Conservation (phyloP, 1,140 invertebrate species). For the Drosophila ohnishii region DNA sequence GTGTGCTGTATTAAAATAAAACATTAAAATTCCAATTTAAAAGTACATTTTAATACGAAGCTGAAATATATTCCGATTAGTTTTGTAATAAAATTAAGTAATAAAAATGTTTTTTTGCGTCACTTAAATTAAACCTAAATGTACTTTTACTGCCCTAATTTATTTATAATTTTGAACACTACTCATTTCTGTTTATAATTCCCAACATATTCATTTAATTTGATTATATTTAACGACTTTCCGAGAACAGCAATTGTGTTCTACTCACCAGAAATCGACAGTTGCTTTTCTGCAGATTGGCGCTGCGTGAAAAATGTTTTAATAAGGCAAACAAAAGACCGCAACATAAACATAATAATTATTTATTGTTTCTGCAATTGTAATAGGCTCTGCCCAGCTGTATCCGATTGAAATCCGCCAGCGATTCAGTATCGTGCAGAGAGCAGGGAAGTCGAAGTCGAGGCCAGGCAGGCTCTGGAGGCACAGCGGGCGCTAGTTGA, state of each 20-base stretch:
- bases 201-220: not conserved
- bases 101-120: not conserved
- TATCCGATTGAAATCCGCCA: constrained; percentile 33
- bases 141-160: not conserved
- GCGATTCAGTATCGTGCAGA: constrained; percentile 49
- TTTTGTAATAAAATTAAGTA: not conserved
- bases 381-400: constrained; percentile 37
- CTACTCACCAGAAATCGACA: constrained; percentile 2
- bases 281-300: constrained; percentile 12
- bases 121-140: too few relatives aligned
- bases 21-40: too few relatives aligned
- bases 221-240: constrained; percentile 11
- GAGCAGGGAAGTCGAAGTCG: constrained; percentile 19
- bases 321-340: constrained; percentile 46
- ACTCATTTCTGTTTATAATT: not conserved
- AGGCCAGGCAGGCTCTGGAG: constrained; percentile 7
- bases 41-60: too few relatives aligned
- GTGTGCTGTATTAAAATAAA: too few relatives aligned
- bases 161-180: not conserved
- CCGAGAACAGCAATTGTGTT: constrained; percentile 3
- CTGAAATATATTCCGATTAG: not conserved
- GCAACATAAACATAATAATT: constrained; percentile 54
- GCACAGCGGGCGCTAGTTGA: constrained; percentile 56
- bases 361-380: constrained; percentile 54
- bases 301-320: constrained; percentile 49